Percentiles rank a stretch among this genome's conserved stretches.
Evolutionary conservation across 1,140 invertebrate genomes (phyloP).

Genomic region (Oncopodura yosiiana): DNA sequence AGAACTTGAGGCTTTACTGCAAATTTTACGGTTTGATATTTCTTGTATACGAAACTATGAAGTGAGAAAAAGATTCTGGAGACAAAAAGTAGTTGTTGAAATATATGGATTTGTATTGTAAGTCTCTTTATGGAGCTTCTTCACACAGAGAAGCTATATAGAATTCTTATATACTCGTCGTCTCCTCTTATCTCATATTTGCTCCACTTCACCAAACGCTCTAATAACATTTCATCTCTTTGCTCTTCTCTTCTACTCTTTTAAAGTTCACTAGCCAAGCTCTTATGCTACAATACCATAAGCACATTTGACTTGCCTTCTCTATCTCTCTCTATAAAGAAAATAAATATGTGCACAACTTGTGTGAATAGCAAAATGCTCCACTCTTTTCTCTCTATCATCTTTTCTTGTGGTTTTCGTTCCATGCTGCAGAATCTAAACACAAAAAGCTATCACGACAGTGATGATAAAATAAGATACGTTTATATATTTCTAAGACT

Average conservation of each 20-base stretch:
- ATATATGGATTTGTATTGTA: too few relatives aligned
- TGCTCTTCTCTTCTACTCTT: not conserved
- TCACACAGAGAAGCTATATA: not conserved
- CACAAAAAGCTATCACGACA: too few relatives aligned
- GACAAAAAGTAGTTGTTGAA: not conserved
- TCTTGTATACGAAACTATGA: not conserved
- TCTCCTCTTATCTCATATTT: constrained; percentile 22
- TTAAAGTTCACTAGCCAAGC: not conserved
- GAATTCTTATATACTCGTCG: not conserved
- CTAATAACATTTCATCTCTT: constrained; percentile 21
- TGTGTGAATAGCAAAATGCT: not conserved
- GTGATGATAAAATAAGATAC: not conserved
- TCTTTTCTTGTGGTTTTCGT: too few relatives aligned
- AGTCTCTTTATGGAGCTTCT: too few relatives aligned
- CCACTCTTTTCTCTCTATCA: too few relatives aligned
- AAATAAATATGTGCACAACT: not conserved
- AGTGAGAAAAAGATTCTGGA: not conserved
- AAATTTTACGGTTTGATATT: too few relatives aligned
- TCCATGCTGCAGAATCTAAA: too few relatives aligned
- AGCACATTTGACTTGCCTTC: not conserved
- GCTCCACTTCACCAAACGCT: constrained; percentile 26
- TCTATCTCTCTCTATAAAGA: not conserved
- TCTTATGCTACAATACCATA: not conserved
- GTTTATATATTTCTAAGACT: too few relatives aligned
- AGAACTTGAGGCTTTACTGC: too few relatives aligned